Percentiles rank a stretch among this genome's conserved stretches.
Conservation (phyloP, 2,888 invertebrate species). For the Polydrusus pterygomalis region DNA sequence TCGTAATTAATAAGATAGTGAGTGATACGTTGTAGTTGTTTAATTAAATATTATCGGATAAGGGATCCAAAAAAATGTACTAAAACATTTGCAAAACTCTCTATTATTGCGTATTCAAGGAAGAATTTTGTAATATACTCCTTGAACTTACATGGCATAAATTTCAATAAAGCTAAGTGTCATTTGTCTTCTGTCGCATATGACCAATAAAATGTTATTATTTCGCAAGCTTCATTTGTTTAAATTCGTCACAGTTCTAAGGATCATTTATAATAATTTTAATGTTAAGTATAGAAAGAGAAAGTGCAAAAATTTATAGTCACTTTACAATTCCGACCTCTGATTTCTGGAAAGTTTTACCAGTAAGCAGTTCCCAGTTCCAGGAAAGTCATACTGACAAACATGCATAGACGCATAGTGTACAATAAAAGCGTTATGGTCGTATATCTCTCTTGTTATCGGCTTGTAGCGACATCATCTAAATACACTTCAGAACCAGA, state of each 20-base stretch:
- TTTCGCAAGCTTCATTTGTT: conserved; percentile 18
- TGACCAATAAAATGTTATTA: conserved; percentile 14
- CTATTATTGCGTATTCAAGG: not conserved
- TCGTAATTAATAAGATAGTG: too few relatives aligned
- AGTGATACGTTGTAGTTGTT: too few relatives aligned
- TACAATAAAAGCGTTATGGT: too few relatives aligned
- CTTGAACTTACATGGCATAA: conserved; percentile 13
- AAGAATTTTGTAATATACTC: conserved; percentile 7
- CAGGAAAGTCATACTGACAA: too few relatives aligned
- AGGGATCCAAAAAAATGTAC: too few relatives aligned
- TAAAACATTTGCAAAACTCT: conserved; percentile 1
- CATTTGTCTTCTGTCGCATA: conserved; percentile 10
- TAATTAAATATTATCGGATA: too few relatives aligned
- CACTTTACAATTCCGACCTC: not conserved
- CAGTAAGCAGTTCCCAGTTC: too few relatives aligned
- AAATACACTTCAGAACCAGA: too few relatives aligned
- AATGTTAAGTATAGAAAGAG: not conserved
- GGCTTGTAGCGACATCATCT: too few relatives aligned
- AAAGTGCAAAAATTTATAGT: not conserved
- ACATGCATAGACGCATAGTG: too few relatives aligned
- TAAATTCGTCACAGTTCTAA: conserved; percentile 19
- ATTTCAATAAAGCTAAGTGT: conserved; percentile 25
- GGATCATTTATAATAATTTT: not conserved
- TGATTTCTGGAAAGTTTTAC: not conserved
- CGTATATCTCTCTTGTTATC: too few relatives aligned